Evolutionary conservation across 35 echinoderm and acorn worm genomes (phyloP), one percentile per base, ranked within the genome.

Genomic region (Heliocidaris erythrogramma): DNA sequence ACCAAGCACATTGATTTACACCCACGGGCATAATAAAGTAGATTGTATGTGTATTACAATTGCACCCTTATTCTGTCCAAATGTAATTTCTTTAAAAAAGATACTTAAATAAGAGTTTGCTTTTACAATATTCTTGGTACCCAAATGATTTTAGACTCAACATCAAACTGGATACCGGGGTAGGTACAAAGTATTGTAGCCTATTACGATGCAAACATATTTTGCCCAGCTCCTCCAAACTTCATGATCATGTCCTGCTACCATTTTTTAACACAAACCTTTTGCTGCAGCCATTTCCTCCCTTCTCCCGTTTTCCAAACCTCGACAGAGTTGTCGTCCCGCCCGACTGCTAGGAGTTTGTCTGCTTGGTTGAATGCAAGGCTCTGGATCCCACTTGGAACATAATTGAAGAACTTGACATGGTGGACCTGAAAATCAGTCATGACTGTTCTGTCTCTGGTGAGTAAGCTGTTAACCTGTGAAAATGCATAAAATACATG

Each of bases 391-490:
- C 94, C 95, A 93, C 95, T 99, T 21, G 98, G 98, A 27, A 94
- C 65, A 88, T 94, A 99, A 56, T 99, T 95, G 96, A 96, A 99
- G 86, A 99, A 97, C 92, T 96, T 97, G 56, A 96, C 98, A 85
- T 90, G 96, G 93, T 99, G 98, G 59, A 99, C 94, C 24, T 93
- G 59, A 93, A 96, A 99, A 29, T 97, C 96, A n/a, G 96, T 97
- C 98, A 99, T 99, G 17, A 7, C 88, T 91, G 17, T 86, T 27
- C n/a, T n/a, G 5, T 47, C 31, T 59, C 17, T 60, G 52, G 14
- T 56, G 10, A 13, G 52, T 13, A 10, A 13, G 52, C 52, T 56
- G 52, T 56, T 10, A 56, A 56, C 52, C 52, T 56, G 10, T 56
- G 52, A 56, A 2, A 14, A 56, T 56, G 52, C 11, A 56, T 56